Conservation (phyloP, 2,113 vertebrate species). For the Chunga burmeisteri region DNA sequence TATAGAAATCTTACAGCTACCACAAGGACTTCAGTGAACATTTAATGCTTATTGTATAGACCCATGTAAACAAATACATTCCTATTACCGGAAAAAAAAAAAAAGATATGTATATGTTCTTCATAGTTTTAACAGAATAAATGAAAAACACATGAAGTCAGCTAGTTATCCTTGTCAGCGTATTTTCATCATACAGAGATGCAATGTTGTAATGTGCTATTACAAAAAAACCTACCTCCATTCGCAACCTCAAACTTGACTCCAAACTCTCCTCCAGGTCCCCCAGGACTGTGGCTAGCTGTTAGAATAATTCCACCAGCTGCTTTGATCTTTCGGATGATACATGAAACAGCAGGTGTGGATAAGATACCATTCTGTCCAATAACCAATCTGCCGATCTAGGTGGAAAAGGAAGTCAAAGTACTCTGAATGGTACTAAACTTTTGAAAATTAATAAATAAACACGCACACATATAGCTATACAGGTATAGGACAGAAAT, state of each 20-base stretch:
- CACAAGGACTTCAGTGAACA: background rate
- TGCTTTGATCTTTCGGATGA: slow-evolving; percentile 98
- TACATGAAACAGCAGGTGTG: slow-evolving; percentile 96
- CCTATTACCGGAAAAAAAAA: background rate
- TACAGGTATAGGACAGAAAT: background rate
- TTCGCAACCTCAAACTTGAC: slow-evolving; percentile 97
- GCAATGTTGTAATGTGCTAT: background rate
- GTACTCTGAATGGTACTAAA: background rate
- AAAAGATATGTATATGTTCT: background rate
- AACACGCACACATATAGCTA: background rate
- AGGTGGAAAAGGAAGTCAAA: background rate
- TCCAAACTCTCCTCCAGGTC: slow-evolving; percentile 94
- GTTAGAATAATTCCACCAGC: slow-evolving; percentile 96
- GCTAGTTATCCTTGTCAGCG: background rate
- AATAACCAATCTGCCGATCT: slow-evolving; percentile 96
- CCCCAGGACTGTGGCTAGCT: slow-evolving; percentile 95
- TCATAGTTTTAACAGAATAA: background rate
- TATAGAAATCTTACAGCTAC: background rate
- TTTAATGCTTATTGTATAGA: background rate
- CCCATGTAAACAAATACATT: background rate
- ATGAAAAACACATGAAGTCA: background rate
- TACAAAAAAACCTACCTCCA: slow-evolving; percentile 81
- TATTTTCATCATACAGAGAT: background rate
- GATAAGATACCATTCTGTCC: slow-evolving; percentile 97
- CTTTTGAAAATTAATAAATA: background rate